Percentiles rank a stretch among this genome's conserved stretches.
Conservation (phyloP, 1,140 invertebrate genomes). For the Saccostrea glomerata region DNA sequence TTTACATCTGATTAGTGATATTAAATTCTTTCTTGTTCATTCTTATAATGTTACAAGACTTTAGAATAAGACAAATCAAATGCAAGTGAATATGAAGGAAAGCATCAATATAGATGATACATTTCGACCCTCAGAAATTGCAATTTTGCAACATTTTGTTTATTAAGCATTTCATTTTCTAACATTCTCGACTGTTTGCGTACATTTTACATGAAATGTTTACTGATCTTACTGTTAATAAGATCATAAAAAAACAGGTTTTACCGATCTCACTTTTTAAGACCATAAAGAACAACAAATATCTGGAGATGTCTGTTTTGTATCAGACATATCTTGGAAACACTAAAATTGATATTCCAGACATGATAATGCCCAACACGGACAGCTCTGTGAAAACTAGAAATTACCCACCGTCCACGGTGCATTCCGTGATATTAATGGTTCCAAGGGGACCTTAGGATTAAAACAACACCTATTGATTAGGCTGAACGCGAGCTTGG, state of each 20-base stretch:
- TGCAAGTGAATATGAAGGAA: not conserved
- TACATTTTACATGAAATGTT: not conserved
- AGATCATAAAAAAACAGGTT: not conserved
- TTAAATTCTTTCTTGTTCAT: no score
- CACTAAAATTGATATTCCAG: conserved; percentile 3
- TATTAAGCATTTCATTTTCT: not conserved
- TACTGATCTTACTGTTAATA: not conserved
- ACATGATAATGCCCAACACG: not conserved
- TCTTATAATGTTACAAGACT: no score
- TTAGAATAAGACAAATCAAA: no score
- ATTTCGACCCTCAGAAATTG: not conserved
- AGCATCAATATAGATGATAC: not conserved
- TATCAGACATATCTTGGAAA: not conserved
- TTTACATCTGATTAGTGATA: no score
- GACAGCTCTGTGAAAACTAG: not conserved
- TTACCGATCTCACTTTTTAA: not conserved
- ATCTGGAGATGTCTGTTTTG: not conserved
- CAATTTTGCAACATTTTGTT: not conserved
- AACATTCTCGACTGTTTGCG: not conserved
- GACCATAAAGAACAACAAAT: not conserved
- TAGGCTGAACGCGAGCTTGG: not conserved
- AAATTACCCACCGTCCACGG: not conserved
- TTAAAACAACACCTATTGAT: conserved; percentile 31
- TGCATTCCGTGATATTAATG: not conserved
- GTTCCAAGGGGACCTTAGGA: not conserved